Conservation (phyloP, 1,140 invertebrate species). For the Diorhabda carinulata region DNA sequence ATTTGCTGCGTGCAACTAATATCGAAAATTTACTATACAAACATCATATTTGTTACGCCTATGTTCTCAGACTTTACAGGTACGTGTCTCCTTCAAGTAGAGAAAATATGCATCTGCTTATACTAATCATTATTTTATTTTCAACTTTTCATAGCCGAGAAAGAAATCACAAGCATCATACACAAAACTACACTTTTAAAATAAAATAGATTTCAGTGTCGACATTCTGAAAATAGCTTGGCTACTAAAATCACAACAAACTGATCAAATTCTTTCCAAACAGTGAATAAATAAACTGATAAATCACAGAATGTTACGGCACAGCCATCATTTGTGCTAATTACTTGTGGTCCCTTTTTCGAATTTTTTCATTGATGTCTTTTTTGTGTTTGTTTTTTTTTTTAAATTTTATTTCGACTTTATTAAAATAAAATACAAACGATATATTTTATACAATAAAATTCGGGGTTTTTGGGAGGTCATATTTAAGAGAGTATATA, state of each 20-base stretch:
- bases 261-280: neutral
- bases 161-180: conserved; percentile 8
- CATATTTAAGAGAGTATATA: conserved; percentile 19
- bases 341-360: conserved; percentile 38
- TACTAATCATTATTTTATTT: neutral
- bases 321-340: neutral
- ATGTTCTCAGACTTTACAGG: neutral
- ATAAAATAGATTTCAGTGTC: neutral
- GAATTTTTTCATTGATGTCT: conserved; percentile 47
- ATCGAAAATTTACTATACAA: no score
- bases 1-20: no score
- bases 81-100: neutral
- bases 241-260: neutral
- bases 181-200: neutral
- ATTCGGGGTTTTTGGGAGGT: conserved; percentile 8
- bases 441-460: conserved; percentile 22
- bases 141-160: neutral
- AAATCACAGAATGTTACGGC: neutral
- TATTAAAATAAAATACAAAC: conserved; percentile 32
- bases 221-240: conserved; percentile 5
- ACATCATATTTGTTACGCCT: neutral
- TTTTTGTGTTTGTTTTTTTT: conserved; percentile 39
- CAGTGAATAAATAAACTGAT: neutral
- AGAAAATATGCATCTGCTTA: neutral
- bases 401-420: conserved; percentile 30